phyloP scores from a whole-genome alignment of 2,797 vertebrate genomes.

The Schizothorax lantsangensis region DNA sequence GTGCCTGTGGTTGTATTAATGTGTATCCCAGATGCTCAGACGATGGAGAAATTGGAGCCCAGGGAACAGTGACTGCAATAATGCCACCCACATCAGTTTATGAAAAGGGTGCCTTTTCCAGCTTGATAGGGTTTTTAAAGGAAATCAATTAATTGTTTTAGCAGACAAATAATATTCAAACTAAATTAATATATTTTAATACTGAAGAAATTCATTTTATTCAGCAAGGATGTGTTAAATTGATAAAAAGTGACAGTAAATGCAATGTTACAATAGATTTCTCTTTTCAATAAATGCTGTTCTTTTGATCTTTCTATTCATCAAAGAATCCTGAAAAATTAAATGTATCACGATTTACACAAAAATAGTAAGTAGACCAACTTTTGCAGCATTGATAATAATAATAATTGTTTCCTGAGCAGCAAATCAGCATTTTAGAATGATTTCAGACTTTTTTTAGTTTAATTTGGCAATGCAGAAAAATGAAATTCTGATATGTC shows the following conservation, averaged over 20 bases:
- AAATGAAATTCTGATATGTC: neutral
- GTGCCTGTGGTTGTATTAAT: slow-evolving; percentile 75
- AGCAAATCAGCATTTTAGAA: neutral
- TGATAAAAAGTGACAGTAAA: neutral
- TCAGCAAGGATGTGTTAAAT: neutral
- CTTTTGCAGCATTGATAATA: neutral
- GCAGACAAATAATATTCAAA: neutral
- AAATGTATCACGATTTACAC: neutral
- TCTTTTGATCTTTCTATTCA: neutral
- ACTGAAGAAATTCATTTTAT: neutral
- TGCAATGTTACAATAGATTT: neutral
- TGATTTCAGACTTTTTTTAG: neutral
- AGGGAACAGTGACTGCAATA: neutral
- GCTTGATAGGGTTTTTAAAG: neutral
- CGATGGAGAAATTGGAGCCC: slow-evolving; percentile 27
- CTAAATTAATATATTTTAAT: neutral
- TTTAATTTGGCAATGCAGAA: neutral
- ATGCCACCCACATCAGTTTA: slow-evolving; percentile 19
- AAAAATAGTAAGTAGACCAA: neutral
- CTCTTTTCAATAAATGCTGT: neutral
- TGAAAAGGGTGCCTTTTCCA: neutral
- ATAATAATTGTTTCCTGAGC: neutral
- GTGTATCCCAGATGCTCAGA: slow-evolving; percentile 45
- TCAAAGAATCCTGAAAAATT: neutral
- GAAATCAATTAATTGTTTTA: neutral